phyloP scores from a whole-genome alignment of 2,888 invertebrate species.

The Parnassius smintheus region DNA sequence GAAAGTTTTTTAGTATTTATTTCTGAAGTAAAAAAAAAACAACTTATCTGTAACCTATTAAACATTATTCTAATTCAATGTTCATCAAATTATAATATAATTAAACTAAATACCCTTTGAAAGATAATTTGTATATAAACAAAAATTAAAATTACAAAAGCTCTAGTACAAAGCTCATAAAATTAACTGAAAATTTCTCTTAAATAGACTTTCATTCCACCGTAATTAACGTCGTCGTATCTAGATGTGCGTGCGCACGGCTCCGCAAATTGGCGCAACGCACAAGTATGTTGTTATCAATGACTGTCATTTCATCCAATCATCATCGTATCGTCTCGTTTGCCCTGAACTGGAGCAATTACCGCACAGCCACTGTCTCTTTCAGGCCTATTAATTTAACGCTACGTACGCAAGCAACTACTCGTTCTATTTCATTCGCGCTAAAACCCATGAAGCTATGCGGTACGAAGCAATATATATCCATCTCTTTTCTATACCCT shows the following conservation, averaged over 20 bases:
- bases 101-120: no score
- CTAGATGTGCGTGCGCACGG: slow-evolving; percentile 51
- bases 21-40: no score
- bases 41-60: no score
- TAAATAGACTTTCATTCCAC: slow-evolving; percentile 62
- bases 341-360: slow-evolving; percentile 72
- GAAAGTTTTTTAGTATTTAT: no score
- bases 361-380: slow-evolving; percentile 67
- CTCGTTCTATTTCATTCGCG: slow-evolving; percentile 70
- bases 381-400: slow-evolving; percentile 72
- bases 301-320: slow-evolving; percentile 75
- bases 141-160: no score
- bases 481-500: slow-evolving; percentile 54
- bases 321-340: slow-evolving; percentile 75
- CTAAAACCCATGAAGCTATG: slow-evolving; percentile 29
- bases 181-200: not conserved
- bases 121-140: no score
- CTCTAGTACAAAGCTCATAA: not conserved
- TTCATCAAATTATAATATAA: no score
- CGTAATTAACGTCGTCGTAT: slow-evolving; percentile 66
- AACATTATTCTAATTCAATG: no score
- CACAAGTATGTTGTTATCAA: slow-evolving; percentile 68
- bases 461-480: slow-evolving; percentile 44
- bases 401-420: slow-evolving; percentile 51
- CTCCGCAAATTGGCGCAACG: slow-evolving; percentile 58